A percentile compares a stretch with the other conserved stretches of the same genome.
These are phyloP conservation scores for Crotalus helleri DNA, from an alignment of 2,113 vertebrate genomes.

Conservation along the genomic window DNA sequence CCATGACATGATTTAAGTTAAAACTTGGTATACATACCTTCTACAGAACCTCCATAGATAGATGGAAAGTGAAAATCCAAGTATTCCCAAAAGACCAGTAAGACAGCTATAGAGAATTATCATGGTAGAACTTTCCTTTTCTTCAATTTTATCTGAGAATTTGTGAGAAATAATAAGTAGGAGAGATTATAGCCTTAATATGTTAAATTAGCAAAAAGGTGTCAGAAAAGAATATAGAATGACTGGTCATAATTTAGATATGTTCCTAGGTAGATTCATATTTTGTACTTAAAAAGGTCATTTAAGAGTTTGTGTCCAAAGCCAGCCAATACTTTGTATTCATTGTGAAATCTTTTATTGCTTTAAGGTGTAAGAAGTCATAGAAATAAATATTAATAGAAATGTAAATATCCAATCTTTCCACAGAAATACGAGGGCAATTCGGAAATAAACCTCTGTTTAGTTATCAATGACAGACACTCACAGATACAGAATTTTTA, in stretches of 20 bases:
- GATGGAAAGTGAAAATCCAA: slow-evolving; percentile 21
- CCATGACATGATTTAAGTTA: neutral
- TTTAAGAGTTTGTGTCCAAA: neutral
- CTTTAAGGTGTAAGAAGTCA: neutral
- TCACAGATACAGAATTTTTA: too few species aligned
- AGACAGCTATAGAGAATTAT: neutral
- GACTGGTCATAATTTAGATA: neutral
- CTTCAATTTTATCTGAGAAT: neutral
- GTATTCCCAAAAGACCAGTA: slow-evolving; percentile 37
- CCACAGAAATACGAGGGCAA: neutral
- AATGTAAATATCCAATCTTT: neutral
- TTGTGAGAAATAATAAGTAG: neutral
- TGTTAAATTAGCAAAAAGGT: neutral
- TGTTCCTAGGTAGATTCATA: neutral
- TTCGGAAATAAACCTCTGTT: too few species aligned
- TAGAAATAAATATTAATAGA: neutral
- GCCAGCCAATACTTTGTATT: neutral
- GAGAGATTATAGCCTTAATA: neutral
- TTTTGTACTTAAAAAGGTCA: neutral
- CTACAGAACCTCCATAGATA: slow-evolving; percentile 19
- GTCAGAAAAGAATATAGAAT: neutral
- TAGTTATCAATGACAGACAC: too few species aligned
- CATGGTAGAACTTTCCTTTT: neutral
- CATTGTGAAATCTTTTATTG: neutral
- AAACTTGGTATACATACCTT: slow-evolving; percentile 56